Base-by-base conservation (phyloP, 2,113 vertebrate species). In the Myotis yumanensis region DNA sequence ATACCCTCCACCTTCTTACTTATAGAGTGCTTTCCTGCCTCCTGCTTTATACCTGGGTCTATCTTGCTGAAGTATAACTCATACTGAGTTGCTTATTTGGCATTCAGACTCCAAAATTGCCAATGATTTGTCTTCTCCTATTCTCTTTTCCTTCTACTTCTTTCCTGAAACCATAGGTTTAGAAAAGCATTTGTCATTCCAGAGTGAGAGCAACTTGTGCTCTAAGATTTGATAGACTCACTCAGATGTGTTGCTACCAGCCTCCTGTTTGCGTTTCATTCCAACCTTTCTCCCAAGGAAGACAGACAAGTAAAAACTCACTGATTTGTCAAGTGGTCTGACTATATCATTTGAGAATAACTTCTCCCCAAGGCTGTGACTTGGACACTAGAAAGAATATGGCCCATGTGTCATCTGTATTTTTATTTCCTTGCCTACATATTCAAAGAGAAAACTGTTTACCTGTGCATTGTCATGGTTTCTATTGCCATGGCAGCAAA, bases 401-500 rank as follows among this genome's bases (percentile, higher is more conserved):
- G 52, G 37, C 7, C 75, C n/a, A 32, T 81, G 30, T 81, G 48
- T 93, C 48, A 72, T 76, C 15, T 81, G 5, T 84, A 64, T 86
- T 94, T 97, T 90, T 96, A 90, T 96, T 85, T 87, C 25, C 28
- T 66, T 88, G 14, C 48, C 54, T 85, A 81, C 7, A 92, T 87
- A 77, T 28, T 96, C 46, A 95, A 64, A 88, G 15, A 82, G 15
- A 92, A 87, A 66, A 64, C 11, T 86, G 35, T 85, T 93, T 92
- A 95, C 92, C 22, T 85, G 48, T 37, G 0, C 0, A 62, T 85
- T 87, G 71, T 35, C 54, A 88, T 95, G 66, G 85, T 95, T 93
- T 18, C 73, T 52, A 96, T 95, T 92, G 23, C 72, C 81, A 95
- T 96, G 66, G 68, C 30, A 96, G 76, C 88, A 59, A 92, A 88